phyloP scores from a whole-genome alignment of 2,888 invertebrate genomes.

The Achlya flavicornis region DNA sequence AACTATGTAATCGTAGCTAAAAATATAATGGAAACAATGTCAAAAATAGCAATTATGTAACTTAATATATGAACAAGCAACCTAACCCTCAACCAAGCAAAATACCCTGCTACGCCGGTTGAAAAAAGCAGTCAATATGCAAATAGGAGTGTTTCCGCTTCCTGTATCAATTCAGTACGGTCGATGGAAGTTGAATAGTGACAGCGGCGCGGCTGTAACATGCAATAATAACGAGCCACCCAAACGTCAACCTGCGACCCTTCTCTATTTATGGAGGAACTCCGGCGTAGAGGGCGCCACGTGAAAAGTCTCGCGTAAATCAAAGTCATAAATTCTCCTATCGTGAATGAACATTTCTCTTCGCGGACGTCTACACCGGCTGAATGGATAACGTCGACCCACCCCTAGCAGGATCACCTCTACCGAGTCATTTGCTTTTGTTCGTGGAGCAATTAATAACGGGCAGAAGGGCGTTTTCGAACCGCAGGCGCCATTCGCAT shows the following conservation, averaged over 20 bases:
- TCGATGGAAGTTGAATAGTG: conserved; percentile 65
- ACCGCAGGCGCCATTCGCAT: conserved; percentile 75
- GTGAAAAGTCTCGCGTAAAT: conserved; percentile 80
- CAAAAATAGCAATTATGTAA: neutral
- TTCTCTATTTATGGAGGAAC: conserved; percentile 73
- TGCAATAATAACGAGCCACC: conserved; percentile 71
- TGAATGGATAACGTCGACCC: conserved; percentile 82
- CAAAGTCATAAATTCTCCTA: conserved; percentile 82
- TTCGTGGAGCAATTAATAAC: conserved; percentile 82
- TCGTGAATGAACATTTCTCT: conserved; percentile 84
- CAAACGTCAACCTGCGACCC: conserved; percentile 70
- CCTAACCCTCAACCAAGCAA: conserved; percentile 21
- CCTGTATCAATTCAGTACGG: conserved; percentile 64
- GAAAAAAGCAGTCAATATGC: conserved; percentile 59
- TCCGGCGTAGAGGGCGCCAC: conserved; percentile 61
- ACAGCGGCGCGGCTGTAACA: conserved; percentile 61
- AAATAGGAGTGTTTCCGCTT: conserved; percentile 66
- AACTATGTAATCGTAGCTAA: neutral
- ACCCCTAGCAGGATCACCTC: conserved; percentile 80
- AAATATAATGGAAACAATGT: neutral
- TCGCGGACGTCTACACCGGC: conserved; percentile 77
- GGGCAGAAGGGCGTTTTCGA: conserved; percentile 76
- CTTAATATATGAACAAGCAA: neutral
- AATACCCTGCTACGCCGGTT: conserved; percentile 24
- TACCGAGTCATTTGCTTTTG: conserved; percentile 83